These are phyloP conservation scores for Caradrina clavipalpis DNA, from an alignment of 2,888 invertebrate species.

Conservation along the genomic window DNA sequence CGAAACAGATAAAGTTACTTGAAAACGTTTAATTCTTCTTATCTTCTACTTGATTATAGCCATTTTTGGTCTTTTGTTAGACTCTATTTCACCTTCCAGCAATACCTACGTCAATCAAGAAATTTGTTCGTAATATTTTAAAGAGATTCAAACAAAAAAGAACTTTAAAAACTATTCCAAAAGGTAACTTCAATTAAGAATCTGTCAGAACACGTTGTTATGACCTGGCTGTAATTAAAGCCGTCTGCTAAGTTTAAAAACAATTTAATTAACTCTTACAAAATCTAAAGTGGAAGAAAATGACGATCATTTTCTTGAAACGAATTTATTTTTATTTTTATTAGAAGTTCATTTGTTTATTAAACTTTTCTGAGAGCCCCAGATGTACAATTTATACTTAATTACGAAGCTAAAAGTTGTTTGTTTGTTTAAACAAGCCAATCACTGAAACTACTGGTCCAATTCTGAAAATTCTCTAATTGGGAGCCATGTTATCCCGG, in stretches of 20 bases:
- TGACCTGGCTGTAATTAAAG: conserved; percentile 58
- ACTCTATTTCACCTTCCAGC: background rate
- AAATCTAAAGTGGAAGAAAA: conserved; percentile 42
- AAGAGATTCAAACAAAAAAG: conserved; percentile 8
- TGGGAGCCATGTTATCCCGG: too few species aligned
- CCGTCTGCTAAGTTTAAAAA: conserved; percentile 59
- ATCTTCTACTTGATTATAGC: conserved; percentile 25
- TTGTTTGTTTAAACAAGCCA: too few species aligned
- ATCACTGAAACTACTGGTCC: too few species aligned
- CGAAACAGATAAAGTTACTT: conserved; percentile 57
- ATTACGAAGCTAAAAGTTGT: too few species aligned
- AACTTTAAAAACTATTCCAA: conserved; percentile 3
- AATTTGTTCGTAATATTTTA: conserved; percentile 8
- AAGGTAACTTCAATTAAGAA: conserved; percentile 55
- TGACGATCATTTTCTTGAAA: conserved; percentile 30
- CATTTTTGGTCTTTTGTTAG: conserved; percentile 25
- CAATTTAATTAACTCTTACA: conserved; percentile 56
- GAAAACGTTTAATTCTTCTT: conserved; percentile 41
- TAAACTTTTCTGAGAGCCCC: background rate
- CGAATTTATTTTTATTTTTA: conserved; percentile 20
- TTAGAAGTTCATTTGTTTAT: background rate
- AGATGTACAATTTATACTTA: too few species aligned
- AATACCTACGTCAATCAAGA: background rate
- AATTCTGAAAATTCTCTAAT: too few species aligned
- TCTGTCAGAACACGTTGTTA: conserved; percentile 59